phyloP scores from a whole-genome alignment of 2,797 vertebrate genomes.

The Poeciliopsis paucimaculata region DNA sequence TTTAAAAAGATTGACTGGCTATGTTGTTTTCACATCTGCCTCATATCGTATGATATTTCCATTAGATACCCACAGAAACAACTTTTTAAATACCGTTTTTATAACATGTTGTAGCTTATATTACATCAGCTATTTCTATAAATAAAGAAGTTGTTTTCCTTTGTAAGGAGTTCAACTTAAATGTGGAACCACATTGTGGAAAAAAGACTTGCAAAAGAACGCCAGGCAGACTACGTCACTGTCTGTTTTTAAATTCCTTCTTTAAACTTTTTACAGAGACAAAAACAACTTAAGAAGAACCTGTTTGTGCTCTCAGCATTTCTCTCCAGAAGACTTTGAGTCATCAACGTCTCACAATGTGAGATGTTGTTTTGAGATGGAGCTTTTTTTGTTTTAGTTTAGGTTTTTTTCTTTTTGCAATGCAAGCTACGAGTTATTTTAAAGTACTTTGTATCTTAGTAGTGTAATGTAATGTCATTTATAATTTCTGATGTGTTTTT shows the following conservation, averaged over 20 bases:
- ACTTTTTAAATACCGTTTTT: too few species aligned
- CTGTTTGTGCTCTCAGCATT: too few species aligned
- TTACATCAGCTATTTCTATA: conserved; percentile 1
- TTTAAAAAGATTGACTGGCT: too few species aligned
- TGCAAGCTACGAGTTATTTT: neutral
- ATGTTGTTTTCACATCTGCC: too few species aligned
- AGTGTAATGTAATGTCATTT: neutral
- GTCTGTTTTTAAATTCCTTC: neutral
- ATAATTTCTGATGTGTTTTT: neutral
- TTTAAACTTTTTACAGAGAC: neutral
- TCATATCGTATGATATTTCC: too few species aligned
- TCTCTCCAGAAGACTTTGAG: neutral
- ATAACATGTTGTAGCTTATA: neutral
- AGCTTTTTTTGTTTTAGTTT: neutral
- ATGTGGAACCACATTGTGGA: neutral
- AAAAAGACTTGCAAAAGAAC: neutral
- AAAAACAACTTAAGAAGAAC: too few species aligned
- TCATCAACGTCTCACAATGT: neutral
- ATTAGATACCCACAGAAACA: too few species aligned
- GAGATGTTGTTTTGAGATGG: neutral
- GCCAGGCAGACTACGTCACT: neutral
- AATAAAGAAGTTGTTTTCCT: neutral
- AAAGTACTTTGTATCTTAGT: neutral
- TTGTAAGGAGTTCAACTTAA: neutral
- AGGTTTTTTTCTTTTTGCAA: neutral